Conservation (phyloP, 2,888 invertebrate species). For the Quadriops clusia region DNA sequence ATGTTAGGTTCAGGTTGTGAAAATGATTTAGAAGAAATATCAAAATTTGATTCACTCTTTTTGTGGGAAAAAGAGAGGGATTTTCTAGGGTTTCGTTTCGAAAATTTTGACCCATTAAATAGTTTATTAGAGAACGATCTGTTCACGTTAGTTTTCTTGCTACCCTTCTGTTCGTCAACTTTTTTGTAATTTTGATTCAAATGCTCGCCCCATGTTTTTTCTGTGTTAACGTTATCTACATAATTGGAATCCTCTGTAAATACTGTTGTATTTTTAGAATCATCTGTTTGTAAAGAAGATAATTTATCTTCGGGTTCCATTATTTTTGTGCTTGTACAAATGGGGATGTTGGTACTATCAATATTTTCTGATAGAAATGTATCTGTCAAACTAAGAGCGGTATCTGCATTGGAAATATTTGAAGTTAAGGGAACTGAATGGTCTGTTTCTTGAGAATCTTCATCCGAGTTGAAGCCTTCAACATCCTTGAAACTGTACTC, state of each 20-base stretch:
- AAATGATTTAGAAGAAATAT: conserved; percentile 14
- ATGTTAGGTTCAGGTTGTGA: conserved; percentile 16
- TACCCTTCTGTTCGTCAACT: conserved; percentile 25
- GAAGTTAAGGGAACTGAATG: too few relatives aligned
- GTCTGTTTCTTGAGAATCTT: conserved; percentile 22
- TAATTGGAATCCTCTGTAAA: conserved; percentile 1
- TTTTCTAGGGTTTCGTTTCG: conserved; percentile 68
- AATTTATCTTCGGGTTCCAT: too few relatives aligned
- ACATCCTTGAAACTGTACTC: conserved; percentile 57
- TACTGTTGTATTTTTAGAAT: too few relatives aligned
- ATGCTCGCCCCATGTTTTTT: conserved; percentile 40
- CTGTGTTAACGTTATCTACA: conserved; percentile 21
- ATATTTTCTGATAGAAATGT: too few relatives aligned
- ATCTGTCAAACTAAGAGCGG: too few relatives aligned
- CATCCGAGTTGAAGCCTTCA: conserved; percentile 31
- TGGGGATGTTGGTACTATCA: too few relatives aligned
- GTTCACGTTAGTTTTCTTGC: conserved; percentile 24
- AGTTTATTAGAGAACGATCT: conserved; percentile 49
- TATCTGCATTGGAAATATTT: too few relatives aligned
- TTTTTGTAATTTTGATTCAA: conserved; percentile 30
- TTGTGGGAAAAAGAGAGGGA: conserved; percentile 36
- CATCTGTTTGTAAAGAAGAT: too few relatives aligned
- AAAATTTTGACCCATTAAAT: conserved; percentile 55
- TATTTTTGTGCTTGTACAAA: too few relatives aligned
- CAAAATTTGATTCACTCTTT: conserved; percentile 24